Evolutionary conservation across 2,113 vertebrate species (phyloP), one percentile per base, ranked within the genome.

Genomic region (Caranx melampygus): DNA sequence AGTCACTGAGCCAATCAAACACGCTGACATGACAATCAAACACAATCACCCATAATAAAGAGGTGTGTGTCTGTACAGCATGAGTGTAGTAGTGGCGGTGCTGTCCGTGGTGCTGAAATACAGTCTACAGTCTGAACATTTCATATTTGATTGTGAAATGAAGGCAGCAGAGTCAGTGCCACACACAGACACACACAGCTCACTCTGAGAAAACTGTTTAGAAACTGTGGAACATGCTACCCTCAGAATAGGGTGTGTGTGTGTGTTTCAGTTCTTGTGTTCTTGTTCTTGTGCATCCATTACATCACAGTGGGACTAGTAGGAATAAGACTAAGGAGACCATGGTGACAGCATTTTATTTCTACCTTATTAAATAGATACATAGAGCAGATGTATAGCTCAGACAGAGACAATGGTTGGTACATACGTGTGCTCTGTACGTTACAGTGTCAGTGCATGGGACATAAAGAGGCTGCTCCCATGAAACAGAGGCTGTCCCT

Each of bases 401-500:
- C 37, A 47, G 11, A 12, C 45, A 47, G 37, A 42, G 14, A 54
- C 37, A 37, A 40, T n/a, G 16, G 44, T 44, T 20, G 45, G 58
- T 67, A 42, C 2, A 0, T 61, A 4, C 62, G 42, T 35, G 26
- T 40, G 20, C 14, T 20, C 1, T 44, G 52, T 35, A 15, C 79
- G 55, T 47, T 33, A 10, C 40, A 52, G 59, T 58, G 44, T 67
- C 18, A 77, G 44, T 52, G 54, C 26, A 26, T 26, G 52, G 69
- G 47, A n/a, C 18, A 75, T 79, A 61, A 77, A 78, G 51, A 62
- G 5, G 26, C 40, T 68, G 70, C 69, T 64, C 52, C 73, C 47
- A 75, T 81, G 69, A 85, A 84, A 88, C 82, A 84, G 72, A 82
- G 68, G 78, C 80, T 60, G 47, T 64, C 20, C 5, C 55, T 75